Conservation (phyloP, 2,113 vertebrate genomes). For the Dipodomys stephensi region DNA sequence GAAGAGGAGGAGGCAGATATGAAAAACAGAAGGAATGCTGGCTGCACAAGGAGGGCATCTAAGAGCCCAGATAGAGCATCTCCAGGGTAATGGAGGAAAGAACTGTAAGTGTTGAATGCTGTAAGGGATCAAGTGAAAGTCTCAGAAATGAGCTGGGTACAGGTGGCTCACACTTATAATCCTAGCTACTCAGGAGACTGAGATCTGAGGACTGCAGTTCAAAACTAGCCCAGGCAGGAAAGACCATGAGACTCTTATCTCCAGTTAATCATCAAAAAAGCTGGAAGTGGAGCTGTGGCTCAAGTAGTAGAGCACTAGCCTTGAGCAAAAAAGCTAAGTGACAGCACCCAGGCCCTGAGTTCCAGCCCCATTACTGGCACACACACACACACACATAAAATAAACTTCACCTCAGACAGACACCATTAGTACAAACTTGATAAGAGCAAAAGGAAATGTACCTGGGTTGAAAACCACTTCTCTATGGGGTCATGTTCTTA, state of each 20-base stretch:
- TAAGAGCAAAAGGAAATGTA: background rate
- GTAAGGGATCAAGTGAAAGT: background rate
- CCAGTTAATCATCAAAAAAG: too few relatives aligned
- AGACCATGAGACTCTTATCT: too few relatives aligned
- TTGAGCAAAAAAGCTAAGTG: too few relatives aligned
- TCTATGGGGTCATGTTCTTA: background rate
- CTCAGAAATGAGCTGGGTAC: background rate
- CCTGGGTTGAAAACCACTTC: background rate
- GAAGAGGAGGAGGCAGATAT: background rate
- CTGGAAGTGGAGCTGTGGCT: too few relatives aligned
- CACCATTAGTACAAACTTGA: background rate
- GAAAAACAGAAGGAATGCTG: background rate
- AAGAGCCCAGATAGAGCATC: background rate
- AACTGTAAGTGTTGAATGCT: background rate
- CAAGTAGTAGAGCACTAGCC: too few relatives aligned
- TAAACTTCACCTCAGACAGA: background rate
- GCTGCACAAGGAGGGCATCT: background rate
- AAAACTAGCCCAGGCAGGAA: too few relatives aligned
- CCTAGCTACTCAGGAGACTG: too few relatives aligned
- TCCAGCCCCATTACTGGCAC: too few relatives aligned
- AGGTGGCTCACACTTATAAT: too few relatives aligned
- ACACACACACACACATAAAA: too few relatives aligned
- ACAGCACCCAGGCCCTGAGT: too few relatives aligned
- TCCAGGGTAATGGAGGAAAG: background rate
- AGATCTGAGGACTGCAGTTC: too few relatives aligned